These are phyloP conservation scores for Eremobia ochroleuca DNA, from an alignment of 2,888 invertebrate species.

Conservation along the genomic window DNA sequence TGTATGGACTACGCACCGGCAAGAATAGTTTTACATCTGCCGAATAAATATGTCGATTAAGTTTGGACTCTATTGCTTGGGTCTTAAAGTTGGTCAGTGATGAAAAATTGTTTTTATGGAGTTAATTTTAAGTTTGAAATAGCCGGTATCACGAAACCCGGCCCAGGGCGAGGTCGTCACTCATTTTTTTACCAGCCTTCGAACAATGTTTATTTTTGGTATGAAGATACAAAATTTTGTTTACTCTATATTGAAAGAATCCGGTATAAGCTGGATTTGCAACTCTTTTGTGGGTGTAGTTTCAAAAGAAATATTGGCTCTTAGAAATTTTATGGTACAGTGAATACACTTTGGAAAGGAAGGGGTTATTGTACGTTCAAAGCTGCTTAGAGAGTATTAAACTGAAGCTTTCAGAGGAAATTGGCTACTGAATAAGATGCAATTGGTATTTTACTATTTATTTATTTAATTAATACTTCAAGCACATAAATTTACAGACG, in stretches of 20 bases:
- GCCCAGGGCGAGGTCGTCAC: constrained; percentile 73
- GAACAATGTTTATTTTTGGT: constrained; percentile 70
- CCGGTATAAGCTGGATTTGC: constrained; percentile 29
- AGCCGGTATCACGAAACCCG: constrained; percentile 57
- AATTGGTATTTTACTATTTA: too few relatives aligned
- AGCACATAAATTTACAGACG: too few relatives aligned
- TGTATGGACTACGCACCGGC: constrained; percentile 68
- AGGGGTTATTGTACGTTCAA: not conserved
- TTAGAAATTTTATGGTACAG: constrained; percentile 4
- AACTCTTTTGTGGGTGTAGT: constrained; percentile 22
- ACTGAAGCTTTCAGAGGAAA: not conserved
- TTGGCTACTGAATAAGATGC: not conserved
- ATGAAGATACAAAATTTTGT: constrained; percentile 70
- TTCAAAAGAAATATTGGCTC: constrained; percentile 19
- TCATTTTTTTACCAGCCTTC: constrained; percentile 69
- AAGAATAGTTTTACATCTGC: constrained; percentile 48
- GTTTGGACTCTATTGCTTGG: constrained; percentile 47
- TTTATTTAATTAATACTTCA: too few relatives aligned
- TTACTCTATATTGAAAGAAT: constrained; percentile 61
- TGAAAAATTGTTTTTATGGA: constrained; percentile 19
- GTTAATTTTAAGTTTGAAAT: constrained; percentile 47
- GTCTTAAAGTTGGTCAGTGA: constrained; percentile 28
- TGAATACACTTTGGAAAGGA: constrained; percentile 2
- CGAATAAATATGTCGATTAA: constrained; percentile 26
- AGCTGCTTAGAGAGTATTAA: constrained; percentile 14